A percentile compares a stretch with the other conserved stretches of the same genome.
phyloP scores from a whole-genome alignment of 2,113 vertebrate genomes.

The Ctenodactylus gundi region DNA sequence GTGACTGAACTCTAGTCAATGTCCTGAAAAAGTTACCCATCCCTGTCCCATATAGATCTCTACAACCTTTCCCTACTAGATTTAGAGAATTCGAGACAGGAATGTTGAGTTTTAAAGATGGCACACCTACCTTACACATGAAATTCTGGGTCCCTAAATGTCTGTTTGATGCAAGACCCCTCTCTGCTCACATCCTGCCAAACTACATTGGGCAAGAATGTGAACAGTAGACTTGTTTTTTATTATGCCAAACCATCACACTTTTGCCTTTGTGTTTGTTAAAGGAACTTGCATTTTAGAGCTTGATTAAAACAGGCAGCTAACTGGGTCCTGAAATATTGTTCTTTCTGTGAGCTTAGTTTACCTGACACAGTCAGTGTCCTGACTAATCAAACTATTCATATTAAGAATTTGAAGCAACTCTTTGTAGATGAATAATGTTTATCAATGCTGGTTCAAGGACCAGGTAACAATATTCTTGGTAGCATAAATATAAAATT shows the following conservation, averaged over 20 bases:
- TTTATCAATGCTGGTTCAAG: not conserved
- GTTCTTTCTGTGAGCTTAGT: not conserved
- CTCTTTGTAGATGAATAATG: not conserved
- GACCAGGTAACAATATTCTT: slow-evolving; percentile 11
- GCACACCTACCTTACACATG: not conserved
- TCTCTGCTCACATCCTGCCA: not conserved
- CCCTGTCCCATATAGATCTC: not conserved
- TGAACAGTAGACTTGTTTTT: not conserved
- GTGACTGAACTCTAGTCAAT: not conserved
- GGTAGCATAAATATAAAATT: slow-evolving; percentile 25
- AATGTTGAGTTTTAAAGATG: not conserved
- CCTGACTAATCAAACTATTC: not conserved
- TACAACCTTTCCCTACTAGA: not conserved
- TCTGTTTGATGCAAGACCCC: not conserved
- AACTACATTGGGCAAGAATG: not conserved
- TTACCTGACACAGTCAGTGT: not conserved
- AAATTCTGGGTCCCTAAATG: not conserved
- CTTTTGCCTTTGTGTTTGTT: not conserved
- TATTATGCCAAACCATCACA: not conserved
- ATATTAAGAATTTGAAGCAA: not conserved
- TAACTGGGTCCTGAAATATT: slow-evolving; percentile 4
- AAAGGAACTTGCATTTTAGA: not conserved
- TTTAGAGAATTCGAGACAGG: not conserved
- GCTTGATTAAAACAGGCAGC: not conserved
- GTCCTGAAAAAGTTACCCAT: not conserved